Percentiles rank a stretch among this genome's conserved stretches.
Evolutionary conservation across 2,888 invertebrate genomes (phyloP).

Genomic region (Cotesia congregata): DNA sequence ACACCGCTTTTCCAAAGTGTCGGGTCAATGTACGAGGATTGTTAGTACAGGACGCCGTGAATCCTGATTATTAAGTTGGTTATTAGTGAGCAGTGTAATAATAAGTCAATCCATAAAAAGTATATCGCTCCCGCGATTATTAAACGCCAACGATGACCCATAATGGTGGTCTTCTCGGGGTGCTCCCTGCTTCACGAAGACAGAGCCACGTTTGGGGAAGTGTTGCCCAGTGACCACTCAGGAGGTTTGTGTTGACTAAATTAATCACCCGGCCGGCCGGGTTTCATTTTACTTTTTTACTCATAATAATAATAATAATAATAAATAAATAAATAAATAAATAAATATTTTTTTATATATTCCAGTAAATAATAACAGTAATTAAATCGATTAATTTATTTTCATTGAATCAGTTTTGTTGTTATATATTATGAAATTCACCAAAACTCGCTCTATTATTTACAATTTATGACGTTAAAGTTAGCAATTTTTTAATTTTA

Average conservation of each 20-base stretch:
- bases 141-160: conserved; percentile 72
- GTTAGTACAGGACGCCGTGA: conserved; percentile 65
- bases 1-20: conserved; percentile 72
- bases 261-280: conserved; percentile 45
- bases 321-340: neutral
- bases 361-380: neutral
- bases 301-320: neutral
- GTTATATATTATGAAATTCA: conserved; percentile 40
- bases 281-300: conserved; percentile 29
- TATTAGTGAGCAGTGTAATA: conserved; percentile 67
- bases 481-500: too few relatives aligned
- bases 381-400: conserved; percentile 2
- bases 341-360: conserved; percentile 16
- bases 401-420: conserved; percentile 14
- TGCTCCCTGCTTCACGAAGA: conserved; percentile 68
- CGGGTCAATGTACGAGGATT: conserved; percentile 70
- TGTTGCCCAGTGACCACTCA: conserved; percentile 68
- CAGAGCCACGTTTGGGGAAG: conserved; percentile 68
- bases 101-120: conserved; percentile 15
- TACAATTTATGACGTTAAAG: too few relatives aligned
- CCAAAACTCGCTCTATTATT: conserved; percentile 9
- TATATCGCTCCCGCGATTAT: conserved; percentile 57
- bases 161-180: conserved; percentile 64
- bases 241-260: conserved; percentile 48
- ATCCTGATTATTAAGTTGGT: conserved; percentile 18